A percentile compares a stretch with the other conserved stretches of the same genome.
phyloP scores from a whole-genome alignment of 2,797 vertebrate species.

The Enteromius anoplus region DNA sequence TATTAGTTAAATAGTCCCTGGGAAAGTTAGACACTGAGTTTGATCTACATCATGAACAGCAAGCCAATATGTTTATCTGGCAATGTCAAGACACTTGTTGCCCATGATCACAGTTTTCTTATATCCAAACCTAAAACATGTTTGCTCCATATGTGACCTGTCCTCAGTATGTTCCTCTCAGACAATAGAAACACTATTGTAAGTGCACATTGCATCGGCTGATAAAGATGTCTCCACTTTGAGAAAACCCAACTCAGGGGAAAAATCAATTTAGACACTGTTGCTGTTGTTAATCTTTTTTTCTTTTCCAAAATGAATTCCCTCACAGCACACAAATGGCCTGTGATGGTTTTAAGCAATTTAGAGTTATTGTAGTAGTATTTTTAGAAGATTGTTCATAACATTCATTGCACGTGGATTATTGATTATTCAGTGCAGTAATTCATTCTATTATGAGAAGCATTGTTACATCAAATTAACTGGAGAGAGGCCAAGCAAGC shows the following conservation, averaged over 20 bases:
- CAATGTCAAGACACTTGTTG: background rate
- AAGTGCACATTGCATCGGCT: conserved; percentile 33
- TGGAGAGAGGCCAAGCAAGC: conserved; percentile 81
- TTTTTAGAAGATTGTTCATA: conserved; percentile 79
- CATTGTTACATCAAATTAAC: conserved; percentile 88
- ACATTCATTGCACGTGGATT: conserved; percentile 82
- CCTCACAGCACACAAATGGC: conserved; percentile 78
- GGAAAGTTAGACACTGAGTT: background rate
- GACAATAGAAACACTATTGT: conserved; percentile 9
- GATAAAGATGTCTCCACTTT: conserved; percentile 45
- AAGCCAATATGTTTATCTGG: background rate
- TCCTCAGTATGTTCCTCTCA: conserved; percentile 1
- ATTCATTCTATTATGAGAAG: conserved; percentile 75
- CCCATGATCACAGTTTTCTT: background rate
- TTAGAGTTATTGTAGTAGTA: conserved; percentile 50
- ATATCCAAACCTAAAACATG: conserved; percentile 16
- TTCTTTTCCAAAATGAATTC: conserved; percentile 68
- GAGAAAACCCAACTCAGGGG: conserved; percentile 30
- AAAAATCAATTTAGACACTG: conserved; percentile 42
- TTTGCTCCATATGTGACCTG: background rate
- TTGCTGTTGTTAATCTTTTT: conserved; percentile 46
- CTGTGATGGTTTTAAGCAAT: conserved; percentile 73
- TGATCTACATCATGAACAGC: background rate
- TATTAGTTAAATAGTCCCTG: background rate
- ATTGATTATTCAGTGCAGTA: conserved; percentile 81